Base-by-base conservation (phyloP, 2,888 invertebrate species). In the Odontocerum albicorne region DNA sequence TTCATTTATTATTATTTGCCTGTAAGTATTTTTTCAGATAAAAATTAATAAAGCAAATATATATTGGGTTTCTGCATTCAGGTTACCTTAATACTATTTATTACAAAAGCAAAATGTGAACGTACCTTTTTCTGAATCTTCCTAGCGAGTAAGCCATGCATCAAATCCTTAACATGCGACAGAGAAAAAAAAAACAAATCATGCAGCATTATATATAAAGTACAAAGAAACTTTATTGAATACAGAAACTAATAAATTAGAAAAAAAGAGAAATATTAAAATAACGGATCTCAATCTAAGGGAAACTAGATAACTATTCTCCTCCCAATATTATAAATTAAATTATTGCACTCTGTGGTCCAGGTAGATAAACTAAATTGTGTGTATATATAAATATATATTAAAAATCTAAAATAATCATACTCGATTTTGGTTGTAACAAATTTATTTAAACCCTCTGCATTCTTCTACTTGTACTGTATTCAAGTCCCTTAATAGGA, bases 241-340 rank as follows among this genome's bases (percentile, higher is more conserved):
- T 27, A 15, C 3, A 10, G 10, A 15, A 2, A 16, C 10, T 12
- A 42, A 42, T 12, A 39, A 16, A 39, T 20, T 19, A n/a, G n/a
- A n/a, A n/a, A n/a, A n/a, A n/a, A n/a, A n/a, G n/a, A n/a, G n/a
- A n/a, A n/a, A n/a, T n/a, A n/a, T n/a, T n/a, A n/a, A n/a, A n/a
- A 27, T 10, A 27, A 10, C 10, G 10, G 27, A 27, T 7, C 10
- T 38, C 31, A 46, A 7, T 35, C 46, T 39, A 42, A 57, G 58
- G 60, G 57, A 60, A 55, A 58, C 55, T 55, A 60, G 57, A 58
- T 43, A 47, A 60, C 57, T 45, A 47, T 55, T 52, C 56, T 51
- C 53, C 46, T 45, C 22, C 38, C 35, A 4, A 4, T 16, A 4
- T 40, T 40, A 12, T 40, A 4, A n/a, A 20, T 40, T n/a, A n/a